Evolutionary conservation across 2,797 vertebrate species (phyloP).

Genomic region (Urosaurus nigricauda): DNA sequence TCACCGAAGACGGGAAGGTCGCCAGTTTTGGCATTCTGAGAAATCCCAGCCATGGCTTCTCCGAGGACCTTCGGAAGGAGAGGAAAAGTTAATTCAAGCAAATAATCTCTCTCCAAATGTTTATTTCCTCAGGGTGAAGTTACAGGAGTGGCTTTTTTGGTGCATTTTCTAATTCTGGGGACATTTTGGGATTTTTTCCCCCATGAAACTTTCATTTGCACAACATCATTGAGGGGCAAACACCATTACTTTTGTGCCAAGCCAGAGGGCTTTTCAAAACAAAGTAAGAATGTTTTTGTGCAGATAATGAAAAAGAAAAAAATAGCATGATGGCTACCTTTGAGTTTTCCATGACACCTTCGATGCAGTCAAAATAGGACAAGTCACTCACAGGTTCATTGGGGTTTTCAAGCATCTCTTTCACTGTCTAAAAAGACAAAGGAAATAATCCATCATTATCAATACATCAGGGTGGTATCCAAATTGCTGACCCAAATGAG

Average conservation of each 20-base stretch:
- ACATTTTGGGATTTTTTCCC: too few relatives aligned
- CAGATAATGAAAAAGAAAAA: background rate
- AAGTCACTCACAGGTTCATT: conserved; percentile 96
- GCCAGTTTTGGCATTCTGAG: conserved; percentile 96
- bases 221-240: too few relatives aligned
- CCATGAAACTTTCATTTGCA: too few relatives aligned
- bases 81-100: background rate
- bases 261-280: too few relatives aligned
- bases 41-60: conserved; percentile 98
- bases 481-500: too few relatives aligned
- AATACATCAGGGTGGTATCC: background rate
- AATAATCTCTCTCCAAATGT: background rate
- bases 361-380: conserved; percentile 98
- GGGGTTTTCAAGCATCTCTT: conserved; percentile 95
- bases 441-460: background rate
- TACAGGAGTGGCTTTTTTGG: too few relatives aligned
- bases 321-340: conserved; percentile 84
- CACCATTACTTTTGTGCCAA: too few relatives aligned
- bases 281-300: too few relatives aligned
- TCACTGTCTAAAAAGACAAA: conserved; percentile 86
- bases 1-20: conserved; percentile 94
- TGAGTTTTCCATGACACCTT: conserved; percentile 98
- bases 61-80: conserved; percentile 87
- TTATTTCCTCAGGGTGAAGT: too few relatives aligned
- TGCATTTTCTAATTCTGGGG: too few relatives aligned